A percentile compares a stretch with the other conserved stretches of the same genome.
Conservation (phyloP, 2,888 invertebrate species). For the Xylocampa areola region DNA sequence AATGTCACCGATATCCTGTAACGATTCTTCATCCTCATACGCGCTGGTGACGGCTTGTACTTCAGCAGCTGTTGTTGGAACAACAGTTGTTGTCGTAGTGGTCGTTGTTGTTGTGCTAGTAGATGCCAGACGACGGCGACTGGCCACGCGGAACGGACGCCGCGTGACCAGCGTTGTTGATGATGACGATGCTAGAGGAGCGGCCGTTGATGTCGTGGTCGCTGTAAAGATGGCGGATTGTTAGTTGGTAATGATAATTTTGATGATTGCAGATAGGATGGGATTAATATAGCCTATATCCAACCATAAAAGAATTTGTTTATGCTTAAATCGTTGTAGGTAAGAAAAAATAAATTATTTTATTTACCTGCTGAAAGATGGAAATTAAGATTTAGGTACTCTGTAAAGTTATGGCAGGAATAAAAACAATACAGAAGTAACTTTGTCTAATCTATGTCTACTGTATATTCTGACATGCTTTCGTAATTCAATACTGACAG, state of each 20-base stretch:
- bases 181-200: constrained; percentile 49
- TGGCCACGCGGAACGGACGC: constrained; percentile 78
- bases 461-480: no score
- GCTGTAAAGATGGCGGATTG: constrained; percentile 15
- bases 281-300: no score
- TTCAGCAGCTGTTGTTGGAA: constrained; percentile 44
- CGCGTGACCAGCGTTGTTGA: constrained; percentile 63
- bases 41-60: constrained; percentile 44
- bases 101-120: constrained; percentile 60
- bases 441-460: no score
- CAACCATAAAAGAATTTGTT: no score
- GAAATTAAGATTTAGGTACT: no score
- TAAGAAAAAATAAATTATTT: no score
- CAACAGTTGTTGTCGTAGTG: constrained; percentile 57
- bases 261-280: no score
- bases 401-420: no score
- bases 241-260: not conserved
- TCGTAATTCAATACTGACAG: no score
- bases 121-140: constrained; percentile 70
- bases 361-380: no score
- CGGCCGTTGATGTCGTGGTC: constrained; percentile 32
- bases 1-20: constrained; percentile 79
- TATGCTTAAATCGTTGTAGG: no score
- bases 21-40: constrained; percentile 75
- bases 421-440: no score